These are phyloP conservation scores for Hirtodrosophila confusa DNA, from an alignment of 2,888 invertebrate genomes.

Conservation along the genomic window DNA sequence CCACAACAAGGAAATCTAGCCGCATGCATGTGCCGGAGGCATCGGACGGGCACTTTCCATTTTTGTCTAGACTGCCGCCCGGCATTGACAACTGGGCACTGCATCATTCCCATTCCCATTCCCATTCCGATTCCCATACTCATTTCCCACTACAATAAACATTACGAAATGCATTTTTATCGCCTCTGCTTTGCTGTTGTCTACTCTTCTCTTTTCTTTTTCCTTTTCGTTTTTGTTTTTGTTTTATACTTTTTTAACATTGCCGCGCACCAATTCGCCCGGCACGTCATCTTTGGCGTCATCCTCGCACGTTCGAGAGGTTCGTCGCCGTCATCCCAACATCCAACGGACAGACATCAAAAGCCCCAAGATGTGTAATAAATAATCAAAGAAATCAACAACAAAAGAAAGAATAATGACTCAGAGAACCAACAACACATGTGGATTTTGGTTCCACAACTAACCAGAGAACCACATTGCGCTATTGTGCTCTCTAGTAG, in stretches of 20 bases:
- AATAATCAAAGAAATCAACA: slow-evolving; percentile 51
- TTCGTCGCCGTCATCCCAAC: slow-evolving; percentile 14
- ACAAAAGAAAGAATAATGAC: slow-evolving; percentile 49
- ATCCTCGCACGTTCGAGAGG: neutral
- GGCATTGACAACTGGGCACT: slow-evolving; percentile 21
- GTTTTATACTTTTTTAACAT: slow-evolving; percentile 6
- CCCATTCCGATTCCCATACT: slow-evolving; percentile 5
- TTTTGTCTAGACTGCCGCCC: slow-evolving; percentile 3
- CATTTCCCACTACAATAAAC: slow-evolving; percentile 39
- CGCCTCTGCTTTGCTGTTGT: slow-evolving; percentile 35
- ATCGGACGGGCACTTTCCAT: slow-evolving; percentile 9
- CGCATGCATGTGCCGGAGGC: neutral
- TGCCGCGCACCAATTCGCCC: slow-evolving; percentile 18
- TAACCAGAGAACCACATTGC: slow-evolving; percentile 16
- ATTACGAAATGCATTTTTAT: slow-evolving; percentile 66
- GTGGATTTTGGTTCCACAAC: slow-evolving; percentile 21
- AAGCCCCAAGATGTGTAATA: slow-evolving; percentile 69
- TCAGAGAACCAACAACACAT: slow-evolving; percentile 43
- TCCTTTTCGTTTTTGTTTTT: slow-evolving; percentile 13
- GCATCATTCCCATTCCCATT: slow-evolving; percentile 18
- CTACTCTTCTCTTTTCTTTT: slow-evolving; percentile 3
- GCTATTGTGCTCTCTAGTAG: slow-evolving; percentile 2
- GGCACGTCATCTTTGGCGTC: slow-evolving; percentile 28
- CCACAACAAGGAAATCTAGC: slow-evolving; percentile 4
- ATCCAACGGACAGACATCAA: slow-evolving; percentile 34